Conservation (phyloP, 2,797 vertebrate genomes). For the Stomatorhinus walkeri region DNA sequence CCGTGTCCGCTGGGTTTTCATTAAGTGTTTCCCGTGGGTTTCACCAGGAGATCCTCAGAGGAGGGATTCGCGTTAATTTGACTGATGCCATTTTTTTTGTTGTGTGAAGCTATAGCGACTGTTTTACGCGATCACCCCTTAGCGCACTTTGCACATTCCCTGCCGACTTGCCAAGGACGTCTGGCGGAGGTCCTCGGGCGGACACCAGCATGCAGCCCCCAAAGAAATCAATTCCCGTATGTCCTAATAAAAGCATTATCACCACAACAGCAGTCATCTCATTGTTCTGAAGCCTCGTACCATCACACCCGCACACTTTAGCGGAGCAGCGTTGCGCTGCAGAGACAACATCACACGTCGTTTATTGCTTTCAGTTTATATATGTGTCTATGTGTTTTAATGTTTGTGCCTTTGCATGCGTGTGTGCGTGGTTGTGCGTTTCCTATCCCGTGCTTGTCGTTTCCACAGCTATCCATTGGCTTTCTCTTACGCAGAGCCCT, state of each 20-base stretch:
- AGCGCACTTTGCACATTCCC: constrained; percentile 33
- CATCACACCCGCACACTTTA: background rate
- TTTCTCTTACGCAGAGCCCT: background rate
- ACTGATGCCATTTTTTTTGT: constrained; percentile 25
- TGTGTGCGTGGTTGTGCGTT: background rate
- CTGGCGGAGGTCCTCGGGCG: constrained; percentile 33
- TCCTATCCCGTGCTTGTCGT: background rate
- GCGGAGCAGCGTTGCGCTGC: constrained; percentile 29
- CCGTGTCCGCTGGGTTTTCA: constrained; percentile 30
- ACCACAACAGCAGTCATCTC: constrained; percentile 5
- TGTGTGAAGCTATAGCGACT: background rate
- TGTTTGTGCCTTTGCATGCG: background rate
- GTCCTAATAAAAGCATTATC: constrained; percentile 36
- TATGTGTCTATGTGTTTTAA: background rate
- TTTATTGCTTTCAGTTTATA: background rate
- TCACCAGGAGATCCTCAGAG: constrained; percentile 47
- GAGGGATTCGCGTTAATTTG: constrained; percentile 43
- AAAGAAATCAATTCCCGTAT: constrained; percentile 42
- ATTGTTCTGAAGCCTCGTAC: background rate
- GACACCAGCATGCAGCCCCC: constrained; percentile 36
- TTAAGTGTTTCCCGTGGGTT: constrained; percentile 38
- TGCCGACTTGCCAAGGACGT: constrained; percentile 41
- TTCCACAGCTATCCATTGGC: constrained; percentile 3
- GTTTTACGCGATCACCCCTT: constrained; percentile 37
- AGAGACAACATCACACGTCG: constrained; percentile 36